phyloP scores from a whole-genome alignment of 2,888 invertebrate genomes.

The Machimus atricapillus region DNA sequence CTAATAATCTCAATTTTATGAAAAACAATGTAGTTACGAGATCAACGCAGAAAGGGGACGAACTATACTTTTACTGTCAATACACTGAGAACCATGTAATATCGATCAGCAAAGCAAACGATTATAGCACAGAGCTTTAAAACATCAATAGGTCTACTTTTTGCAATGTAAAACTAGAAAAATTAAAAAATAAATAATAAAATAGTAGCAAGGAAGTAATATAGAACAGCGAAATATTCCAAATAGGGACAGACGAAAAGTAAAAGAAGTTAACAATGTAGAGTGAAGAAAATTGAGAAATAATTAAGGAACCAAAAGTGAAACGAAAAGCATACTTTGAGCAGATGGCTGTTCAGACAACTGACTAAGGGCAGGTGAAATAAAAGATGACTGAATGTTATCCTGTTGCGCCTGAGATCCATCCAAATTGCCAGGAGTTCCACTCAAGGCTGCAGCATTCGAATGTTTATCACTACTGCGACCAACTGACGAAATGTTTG shows the following conservation, averaged over 20 bases:
- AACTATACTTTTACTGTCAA: not conserved
- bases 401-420: constrained; percentile 52
- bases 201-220: not conserved
- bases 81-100: not conserved
- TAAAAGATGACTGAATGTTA: constrained; percentile 59
- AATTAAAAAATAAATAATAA: not conserved
- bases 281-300: not conserved
- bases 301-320: constrained; percentile 43
- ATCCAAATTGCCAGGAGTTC: constrained; percentile 54
- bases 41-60: too few species aligned
- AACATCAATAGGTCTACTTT: constrained; percentile 12
- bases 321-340: constrained; percentile 48
- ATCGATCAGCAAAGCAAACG: not conserved
- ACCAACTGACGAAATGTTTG: constrained; percentile 51
- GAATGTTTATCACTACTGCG: constrained; percentile 49
- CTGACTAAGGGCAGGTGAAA: constrained; percentile 56
- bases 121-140: not conserved
- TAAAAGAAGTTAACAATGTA: not conserved
- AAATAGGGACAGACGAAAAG: constrained; percentile 14
- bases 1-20: too few species aligned
- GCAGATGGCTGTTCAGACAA: constrained; percentile 52
- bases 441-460: constrained; percentile 49
- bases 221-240: not conserved
- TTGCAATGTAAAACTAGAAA: constrained; percentile 5
- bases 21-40: too few species aligned